Percentiles rank a stretch among this genome's conserved stretches.
These are phyloP conservation scores for Drosophila watanabei DNA, from an alignment of 1,140 invertebrate species.

Conservation along the genomic window DNA sequence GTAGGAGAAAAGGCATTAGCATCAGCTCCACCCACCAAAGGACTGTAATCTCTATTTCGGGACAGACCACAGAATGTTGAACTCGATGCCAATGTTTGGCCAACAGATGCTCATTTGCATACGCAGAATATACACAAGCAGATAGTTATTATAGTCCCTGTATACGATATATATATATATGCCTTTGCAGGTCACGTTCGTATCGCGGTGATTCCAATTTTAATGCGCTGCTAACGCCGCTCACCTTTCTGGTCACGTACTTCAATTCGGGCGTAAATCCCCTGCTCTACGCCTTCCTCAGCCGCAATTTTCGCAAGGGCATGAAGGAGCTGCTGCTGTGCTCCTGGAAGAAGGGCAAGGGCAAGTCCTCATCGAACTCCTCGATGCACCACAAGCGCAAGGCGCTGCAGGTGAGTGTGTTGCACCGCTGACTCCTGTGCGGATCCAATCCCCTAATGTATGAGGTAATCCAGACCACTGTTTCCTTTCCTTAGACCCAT, in stretches of 20 bases:
- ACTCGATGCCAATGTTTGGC: slow-evolving; percentile 12
- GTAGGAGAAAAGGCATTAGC: not conserved
- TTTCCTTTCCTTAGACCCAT: slow-evolving; percentile 64
- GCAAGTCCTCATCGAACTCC: slow-evolving; percentile 83
- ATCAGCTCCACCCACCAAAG: slow-evolving; percentile 2
- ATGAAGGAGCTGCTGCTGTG: slow-evolving; percentile 90
- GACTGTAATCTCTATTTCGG: slow-evolving; percentile 24
- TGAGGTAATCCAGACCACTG: slow-evolving; percentile 13
- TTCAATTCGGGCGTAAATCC: slow-evolving; percentile 95
- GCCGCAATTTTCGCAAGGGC: slow-evolving; percentile 91
- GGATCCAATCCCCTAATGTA: not conserved
- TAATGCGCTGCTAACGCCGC: slow-evolving; percentile 91
- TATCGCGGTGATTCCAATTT: slow-evolving; percentile 89
- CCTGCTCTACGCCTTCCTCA: slow-evolving; percentile 93
- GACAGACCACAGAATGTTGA: slow-evolving; percentile 13
- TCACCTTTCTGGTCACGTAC: slow-evolving; percentile 94
- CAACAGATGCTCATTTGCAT: slow-evolving; percentile 51
- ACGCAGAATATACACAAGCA: slow-evolving; percentile 31
- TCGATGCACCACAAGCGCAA: slow-evolving; percentile 84
- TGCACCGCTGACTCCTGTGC: not conserved
- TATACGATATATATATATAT: slow-evolving; percentile 13
- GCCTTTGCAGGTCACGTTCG: slow-evolving; percentile 87
- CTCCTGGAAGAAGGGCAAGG: slow-evolving; percentile 85
- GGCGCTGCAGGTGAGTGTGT: slow-evolving; percentile 76
- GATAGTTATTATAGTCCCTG: slow-evolving; percentile 35